These are phyloP conservation scores for Aspidapion aeneum DNA, from an alignment of 2,888 invertebrate species.

Conservation along the genomic window DNA sequence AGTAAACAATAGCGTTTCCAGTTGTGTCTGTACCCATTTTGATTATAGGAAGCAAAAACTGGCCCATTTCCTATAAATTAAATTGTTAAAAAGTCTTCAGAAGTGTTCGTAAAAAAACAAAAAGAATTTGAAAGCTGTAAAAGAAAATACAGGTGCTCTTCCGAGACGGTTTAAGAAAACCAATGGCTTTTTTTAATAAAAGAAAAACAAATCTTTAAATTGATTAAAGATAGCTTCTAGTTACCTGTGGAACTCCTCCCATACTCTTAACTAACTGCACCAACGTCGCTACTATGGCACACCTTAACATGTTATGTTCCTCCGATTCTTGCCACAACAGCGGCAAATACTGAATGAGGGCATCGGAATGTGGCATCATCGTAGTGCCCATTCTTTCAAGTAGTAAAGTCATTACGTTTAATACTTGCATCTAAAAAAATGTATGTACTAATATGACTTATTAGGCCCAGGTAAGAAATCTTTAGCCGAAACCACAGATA, in stretches of 20 bases:
- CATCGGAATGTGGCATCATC: constrained; percentile 65
- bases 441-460: too few species aligned
- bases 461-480: too few species aligned
- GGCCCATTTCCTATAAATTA: constrained; percentile 46
- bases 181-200: too few species aligned
- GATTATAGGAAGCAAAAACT: constrained; percentile 66
- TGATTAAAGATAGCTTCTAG: not conserved
- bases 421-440: constrained; percentile 73
- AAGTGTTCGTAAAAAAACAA: too few species aligned
- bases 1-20: constrained; percentile 80
- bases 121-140: too few species aligned
- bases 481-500: too few species aligned
- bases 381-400: constrained; percentile 80
- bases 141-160: too few species aligned
- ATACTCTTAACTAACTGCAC: constrained; percentile 79
- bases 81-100: too few species aligned
- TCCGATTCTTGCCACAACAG: constrained; percentile 85
- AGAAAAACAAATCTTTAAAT: too few species aligned
- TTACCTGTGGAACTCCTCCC: constrained; percentile 39
- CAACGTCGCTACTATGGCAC: constrained; percentile 84
- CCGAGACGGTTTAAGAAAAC: too few species aligned
- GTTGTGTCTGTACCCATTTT: constrained; percentile 72
- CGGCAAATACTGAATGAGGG: constrained; percentile 80
- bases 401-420: constrained; percentile 85
- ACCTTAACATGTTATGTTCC: constrained; percentile 85